These are phyloP conservation scores for Thymelicus lineola DNA, from an alignment of 2,888 invertebrate genomes.

Conservation along the genomic window DNA sequence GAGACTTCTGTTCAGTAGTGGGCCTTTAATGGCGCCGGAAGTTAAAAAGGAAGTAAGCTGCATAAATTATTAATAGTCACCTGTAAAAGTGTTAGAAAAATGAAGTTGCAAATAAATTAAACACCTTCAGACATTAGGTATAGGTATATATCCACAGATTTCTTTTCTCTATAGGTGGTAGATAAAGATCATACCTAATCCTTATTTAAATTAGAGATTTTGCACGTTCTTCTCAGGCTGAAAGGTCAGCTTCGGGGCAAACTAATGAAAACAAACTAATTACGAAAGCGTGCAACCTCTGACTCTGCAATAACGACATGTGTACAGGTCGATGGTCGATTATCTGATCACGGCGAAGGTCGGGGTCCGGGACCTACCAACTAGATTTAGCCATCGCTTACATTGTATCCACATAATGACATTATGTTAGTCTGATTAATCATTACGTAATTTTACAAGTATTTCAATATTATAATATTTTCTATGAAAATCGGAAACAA, in stretches of 20 bases:
- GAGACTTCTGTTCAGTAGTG: no score
- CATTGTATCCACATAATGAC: conserved; percentile 20
- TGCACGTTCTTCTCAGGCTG: conserved; percentile 7
- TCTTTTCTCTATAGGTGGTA: no score
- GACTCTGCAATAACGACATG: conserved; percentile 61
- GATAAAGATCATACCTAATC: no score
- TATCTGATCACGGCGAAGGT: conserved; percentile 64
- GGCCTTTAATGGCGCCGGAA: no score
- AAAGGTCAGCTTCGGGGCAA: conserved; percentile 2
- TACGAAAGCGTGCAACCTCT: conserved; percentile 61
- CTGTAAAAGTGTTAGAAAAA: no score
- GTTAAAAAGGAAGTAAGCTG: no score
- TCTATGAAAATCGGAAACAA: no score
- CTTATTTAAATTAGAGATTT: background rate
- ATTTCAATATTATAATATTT: no score
- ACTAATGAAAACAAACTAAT: conserved; percentile 40
- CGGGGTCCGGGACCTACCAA: conserved; percentile 37
- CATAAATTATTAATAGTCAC: no score
- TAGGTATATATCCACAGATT: no score
- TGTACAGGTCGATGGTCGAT: conserved; percentile 59
- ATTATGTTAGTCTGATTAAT: background rate
- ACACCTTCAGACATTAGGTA: no score
- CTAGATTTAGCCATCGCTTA: conserved; percentile 40
- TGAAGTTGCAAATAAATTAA: no score
- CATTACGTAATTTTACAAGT: background rate